These are phyloP conservation scores for Chitala chitala DNA, from an alignment of 2,113 vertebrate species.

Conservation along the genomic window DNA sequence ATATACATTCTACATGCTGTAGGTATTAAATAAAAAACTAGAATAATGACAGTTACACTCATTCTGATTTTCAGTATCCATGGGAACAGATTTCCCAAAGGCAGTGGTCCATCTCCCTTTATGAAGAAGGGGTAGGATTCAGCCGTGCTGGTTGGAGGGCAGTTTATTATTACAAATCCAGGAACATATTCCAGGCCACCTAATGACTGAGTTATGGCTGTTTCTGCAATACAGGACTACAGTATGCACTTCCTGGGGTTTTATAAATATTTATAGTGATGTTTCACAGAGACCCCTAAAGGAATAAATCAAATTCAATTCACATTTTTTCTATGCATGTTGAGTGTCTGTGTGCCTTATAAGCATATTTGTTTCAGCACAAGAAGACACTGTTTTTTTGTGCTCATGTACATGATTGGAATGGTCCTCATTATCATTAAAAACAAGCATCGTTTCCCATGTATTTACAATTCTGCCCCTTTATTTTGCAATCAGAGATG, in stretches of 20 bases:
- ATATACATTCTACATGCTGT: neutral
- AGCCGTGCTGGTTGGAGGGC: constrained; percentile 5
- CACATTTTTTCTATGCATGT: neutral
- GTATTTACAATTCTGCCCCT: too few relatives aligned
- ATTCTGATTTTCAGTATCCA: constrained; percentile 19
- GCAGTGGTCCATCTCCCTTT: neutral
- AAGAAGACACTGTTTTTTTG: neutral
- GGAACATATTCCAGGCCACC: constrained; percentile 23
- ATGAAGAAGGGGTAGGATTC: neutral
- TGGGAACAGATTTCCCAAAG: constrained; percentile 17
- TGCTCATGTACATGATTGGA: neutral
- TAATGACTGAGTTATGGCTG: neutral
- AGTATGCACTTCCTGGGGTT: constrained; percentile 2
- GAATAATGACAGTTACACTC: neutral
- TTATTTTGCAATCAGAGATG: neutral
- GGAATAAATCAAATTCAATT: neutral
- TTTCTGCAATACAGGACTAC: neutral
- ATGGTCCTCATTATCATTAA: neutral
- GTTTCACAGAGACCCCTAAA: neutral
- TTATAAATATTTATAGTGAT: constrained; percentile 31
- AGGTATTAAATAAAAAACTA: neutral
- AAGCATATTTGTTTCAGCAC: neutral
- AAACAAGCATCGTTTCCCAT: neutral
- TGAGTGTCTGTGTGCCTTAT: constrained; percentile 2
- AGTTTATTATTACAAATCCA: constrained; percentile 13